phyloP scores from a whole-genome alignment of 2,797 vertebrate species.

The Rhinogobio ventralis region DNA sequence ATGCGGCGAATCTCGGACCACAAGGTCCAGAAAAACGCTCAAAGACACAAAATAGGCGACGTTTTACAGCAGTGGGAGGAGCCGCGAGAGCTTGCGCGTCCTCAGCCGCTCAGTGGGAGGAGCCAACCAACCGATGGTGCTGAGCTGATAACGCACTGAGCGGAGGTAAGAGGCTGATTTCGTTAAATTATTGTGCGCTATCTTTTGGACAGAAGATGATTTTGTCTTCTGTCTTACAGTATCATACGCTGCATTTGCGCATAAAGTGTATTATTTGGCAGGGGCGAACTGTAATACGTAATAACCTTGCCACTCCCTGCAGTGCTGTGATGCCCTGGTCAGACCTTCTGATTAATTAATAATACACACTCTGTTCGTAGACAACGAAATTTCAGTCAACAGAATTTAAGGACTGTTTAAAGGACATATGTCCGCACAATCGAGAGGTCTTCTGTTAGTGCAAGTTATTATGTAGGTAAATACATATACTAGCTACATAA shows the following conservation, averaged over 20 bases:
- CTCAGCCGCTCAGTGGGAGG: slow-evolving; percentile 75
- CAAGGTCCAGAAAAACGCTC: slow-evolving; percentile 42
- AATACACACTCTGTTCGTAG: slow-evolving; percentile 44
- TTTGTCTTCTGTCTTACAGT: background rate
- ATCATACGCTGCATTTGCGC: background rate
- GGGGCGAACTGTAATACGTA: slow-evolving; percentile 63
- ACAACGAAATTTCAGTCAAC: background rate
- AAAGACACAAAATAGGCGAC: slow-evolving; percentile 38
- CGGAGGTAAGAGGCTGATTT: slow-evolving; percentile 74
- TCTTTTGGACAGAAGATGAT: background rate
- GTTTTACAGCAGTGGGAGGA: slow-evolving; percentile 65
- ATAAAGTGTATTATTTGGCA: background rate
- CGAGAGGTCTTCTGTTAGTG: background rate
- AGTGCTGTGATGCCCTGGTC: slow-evolving; percentile 71
- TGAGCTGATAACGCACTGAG: slow-evolving; percentile 71
- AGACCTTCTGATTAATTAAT: slow-evolving; percentile 65
- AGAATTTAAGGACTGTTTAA: background rate
- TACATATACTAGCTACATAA: background rate
- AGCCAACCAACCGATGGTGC: slow-evolving; percentile 74
- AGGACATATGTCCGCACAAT: background rate
- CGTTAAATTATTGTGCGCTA: slow-evolving; percentile 62
- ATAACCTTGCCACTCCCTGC: slow-evolving; percentile 84
- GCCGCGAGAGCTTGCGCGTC: slow-evolving; percentile 64
- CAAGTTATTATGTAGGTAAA: background rate
- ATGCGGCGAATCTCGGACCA: slow-evolving; percentile 53